Percentiles rank a stretch among this genome's conserved stretches.
Conservation (phyloP, 2,797 vertebrate species). For the Heliangelus exortis region DNA sequence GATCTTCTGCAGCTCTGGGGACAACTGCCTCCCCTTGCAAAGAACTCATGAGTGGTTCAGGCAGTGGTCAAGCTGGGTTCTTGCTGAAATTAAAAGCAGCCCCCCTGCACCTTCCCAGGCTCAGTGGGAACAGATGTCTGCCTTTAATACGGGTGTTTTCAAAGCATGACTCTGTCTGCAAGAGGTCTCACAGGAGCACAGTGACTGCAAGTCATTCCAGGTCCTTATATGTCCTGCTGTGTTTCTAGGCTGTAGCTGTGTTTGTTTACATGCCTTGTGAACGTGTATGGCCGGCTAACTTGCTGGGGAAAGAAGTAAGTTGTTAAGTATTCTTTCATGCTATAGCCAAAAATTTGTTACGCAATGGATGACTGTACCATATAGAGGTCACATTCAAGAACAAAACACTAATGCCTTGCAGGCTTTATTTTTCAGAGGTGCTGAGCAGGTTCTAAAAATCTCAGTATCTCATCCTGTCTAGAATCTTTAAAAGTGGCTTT, state of each 20-base stretch:
- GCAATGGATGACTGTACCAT: background rate
- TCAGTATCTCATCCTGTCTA: background rate
- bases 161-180: background rate
- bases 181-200: background rate
- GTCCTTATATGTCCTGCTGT: background rate
- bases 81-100: background rate
- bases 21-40: background rate
- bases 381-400: constrained; percentile 1
- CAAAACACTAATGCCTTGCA: background rate
- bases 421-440: constrained; percentile 1
- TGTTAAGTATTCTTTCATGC: background rate
- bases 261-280: background rate
- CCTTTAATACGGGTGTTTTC: background rate
- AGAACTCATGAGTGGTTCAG: background rate
- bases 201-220: background rate
- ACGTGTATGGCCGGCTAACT: background rate
- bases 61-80: background rate
- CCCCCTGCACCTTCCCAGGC: accelerated
- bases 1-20: background rate
- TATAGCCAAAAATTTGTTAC: background rate
- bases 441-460: background rate
- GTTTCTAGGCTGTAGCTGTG: background rate
- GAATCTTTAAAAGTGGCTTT: background rate
- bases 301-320: background rate
- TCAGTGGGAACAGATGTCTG: background rate